Evolutionary conservation across 2,797 vertebrate genomes (phyloP), one percentile per base, ranked within the genome.

Genomic region (Amphiprion clarkii): DNA sequence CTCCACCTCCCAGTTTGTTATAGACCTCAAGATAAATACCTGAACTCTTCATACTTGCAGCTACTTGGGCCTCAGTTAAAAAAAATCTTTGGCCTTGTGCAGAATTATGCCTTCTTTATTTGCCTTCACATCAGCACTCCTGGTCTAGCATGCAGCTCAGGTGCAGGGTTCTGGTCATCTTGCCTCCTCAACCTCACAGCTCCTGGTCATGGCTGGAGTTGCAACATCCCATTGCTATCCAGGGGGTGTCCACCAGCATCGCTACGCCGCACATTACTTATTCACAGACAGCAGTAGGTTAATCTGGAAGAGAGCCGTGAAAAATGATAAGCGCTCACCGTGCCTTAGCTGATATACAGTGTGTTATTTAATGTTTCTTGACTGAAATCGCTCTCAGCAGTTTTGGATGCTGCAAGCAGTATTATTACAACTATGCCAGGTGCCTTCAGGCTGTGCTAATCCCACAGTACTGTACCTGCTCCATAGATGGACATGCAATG

Each of bases 401-500:
- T 83, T 83, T 76, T 59, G 66, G 76, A 83, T 71, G 72, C 74
- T 87, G 74, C 44, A 44, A 27, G 72, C 21, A 4, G 59, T 54
- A 73, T 85, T 79, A 84, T 83, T 82, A 76, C 82, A 87, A 89
- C 67, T 55, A 72, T 60, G 76, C 74, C 66, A 71, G 58, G 29
- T 31, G 73, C 79, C 85, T 71, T 42, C 66, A 74, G 88, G 82
- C 70, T 53, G 67, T 40, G 73, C 31, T 61, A 71, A 73, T 70
- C 60, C 66, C 33, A 65, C 61, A 58, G 64, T 51, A 40, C 51
- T 79, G 78, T 91, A 95, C 95, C 94, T 95, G 95, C 81, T 95
- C 95, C 90, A 98, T 96, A 61, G 98, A 97, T 70, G 98, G 98
- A 84, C 98, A 99, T 39, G 96, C 97, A 64, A 99, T 96, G 86